Base-by-base conservation (phyloP, 2,888 invertebrate species). In the Malachius bipustulatus region DNA sequence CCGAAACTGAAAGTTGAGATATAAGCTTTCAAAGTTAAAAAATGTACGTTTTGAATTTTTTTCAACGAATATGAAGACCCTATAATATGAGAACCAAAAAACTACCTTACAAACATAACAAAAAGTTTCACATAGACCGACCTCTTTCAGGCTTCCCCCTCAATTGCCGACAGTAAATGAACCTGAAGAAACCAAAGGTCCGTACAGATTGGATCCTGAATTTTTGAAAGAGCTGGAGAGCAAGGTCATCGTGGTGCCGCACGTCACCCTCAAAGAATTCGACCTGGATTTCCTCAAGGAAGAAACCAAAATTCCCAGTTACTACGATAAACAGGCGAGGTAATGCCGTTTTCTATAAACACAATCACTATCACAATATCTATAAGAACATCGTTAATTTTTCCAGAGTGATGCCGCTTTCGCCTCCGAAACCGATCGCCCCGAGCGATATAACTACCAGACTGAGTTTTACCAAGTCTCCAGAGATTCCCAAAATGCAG, bases 171-270 rank as follows among this genome's bases (percentile, higher is more conserved):
- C 62, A 1, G 66, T 65, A 40, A 64, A 66, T 8, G 58, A 61
- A 14, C 63, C 71, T 30, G 48, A 48, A 32, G 57, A 57, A 35
- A 57, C 73, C 3, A 66, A 73, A 1, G 87, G 87, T 12, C 83
- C 84, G 14, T 89, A 83, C 60, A 75, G 79, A 1, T 65, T 90
- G 31, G 87, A 89, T 58, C 73, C 77, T 11, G 72, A 76, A 37
- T 66, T 82, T 40, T 70, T 85, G 46, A 73, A 75, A 16, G 71
- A 73, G 47, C 68, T 85, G 32, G 85, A 85, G 56, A 62, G 56
- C 16, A 41, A 51, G 28, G 36, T 39, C 30, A 46, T 43, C 6
- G 37, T 44, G 3, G 47, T 49, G 29, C 46, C 48, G 14, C 44
- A 47, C 13, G 38, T 46, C 13, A 38, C 49, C 4, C 55, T 71